Conservation (phyloP, 2,888 invertebrate genomes). For the Homarus gammarus region DNA sequence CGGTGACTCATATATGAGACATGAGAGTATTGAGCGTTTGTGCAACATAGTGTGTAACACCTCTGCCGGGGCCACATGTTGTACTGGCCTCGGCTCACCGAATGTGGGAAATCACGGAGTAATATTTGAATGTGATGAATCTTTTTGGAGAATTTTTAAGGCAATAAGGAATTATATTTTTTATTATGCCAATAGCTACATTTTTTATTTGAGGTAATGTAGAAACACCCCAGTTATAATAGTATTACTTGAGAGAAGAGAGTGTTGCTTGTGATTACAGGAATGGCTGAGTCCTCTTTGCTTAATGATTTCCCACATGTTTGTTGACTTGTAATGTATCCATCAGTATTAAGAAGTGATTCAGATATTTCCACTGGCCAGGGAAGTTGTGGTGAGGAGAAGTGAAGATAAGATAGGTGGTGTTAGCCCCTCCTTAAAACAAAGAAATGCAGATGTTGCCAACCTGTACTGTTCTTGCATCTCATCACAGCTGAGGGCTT, state of each 20-base stretch:
- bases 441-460: neutral
- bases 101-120: neutral
- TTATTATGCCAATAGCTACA: neutral
- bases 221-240: neutral
- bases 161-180: neutral
- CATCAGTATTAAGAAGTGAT: slow-evolving; percentile 22
- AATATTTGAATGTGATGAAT: neutral
- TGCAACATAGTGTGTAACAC: neutral
- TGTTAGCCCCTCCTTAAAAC: neutral
- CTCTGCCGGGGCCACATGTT: neutral
- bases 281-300: neutral
- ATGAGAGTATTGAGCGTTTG: neutral
- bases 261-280: neutral
- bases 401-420: neutral
- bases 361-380: slow-evolving; percentile 16
- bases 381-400: slow-evolving; percentile 12
- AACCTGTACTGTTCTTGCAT: neutral
- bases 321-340: slow-evolving; percentile 2
- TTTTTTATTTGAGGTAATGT: slow-evolving; percentile 18
- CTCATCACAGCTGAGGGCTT: neutral
- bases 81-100: neutral
- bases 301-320: neutral
- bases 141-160: neutral
- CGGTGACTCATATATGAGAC: neutral
- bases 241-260: neutral